Conservation (phyloP, 2,888 invertebrate species). For the Agonopterix heracliana region DNA sequence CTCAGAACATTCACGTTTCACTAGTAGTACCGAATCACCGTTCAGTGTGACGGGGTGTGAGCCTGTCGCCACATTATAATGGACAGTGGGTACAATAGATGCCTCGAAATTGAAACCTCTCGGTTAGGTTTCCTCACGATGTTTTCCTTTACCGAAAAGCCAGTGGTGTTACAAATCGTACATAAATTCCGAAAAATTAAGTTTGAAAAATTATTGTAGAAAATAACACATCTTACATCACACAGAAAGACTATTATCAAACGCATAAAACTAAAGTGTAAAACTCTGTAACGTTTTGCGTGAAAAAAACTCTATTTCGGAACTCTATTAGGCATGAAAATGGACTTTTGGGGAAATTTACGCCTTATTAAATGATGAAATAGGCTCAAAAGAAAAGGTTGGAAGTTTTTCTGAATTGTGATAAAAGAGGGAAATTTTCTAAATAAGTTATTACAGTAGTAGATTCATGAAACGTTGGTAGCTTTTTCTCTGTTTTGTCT, state of each 20-base stretch:
- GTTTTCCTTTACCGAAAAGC: no score
- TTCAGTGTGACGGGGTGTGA: no score
- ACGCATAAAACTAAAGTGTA: background rate
- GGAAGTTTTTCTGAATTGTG: conserved; percentile 30
- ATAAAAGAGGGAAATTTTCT: conserved; percentile 34
- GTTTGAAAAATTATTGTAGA: background rate
- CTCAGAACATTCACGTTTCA: no score
- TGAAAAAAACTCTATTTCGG: no score
- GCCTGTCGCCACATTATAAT: no score
- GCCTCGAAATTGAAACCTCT: no score
- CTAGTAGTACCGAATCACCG: no score
- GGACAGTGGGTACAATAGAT: no score
- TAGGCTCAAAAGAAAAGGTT: conserved; percentile 22
- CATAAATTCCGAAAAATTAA: no score
- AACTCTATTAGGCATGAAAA: no score
- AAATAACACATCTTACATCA: background rate
- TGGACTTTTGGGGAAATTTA: background rate
- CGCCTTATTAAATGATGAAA: background rate
- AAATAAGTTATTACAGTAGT: conserved; percentile 24
- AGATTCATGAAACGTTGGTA: conserved; percentile 31
- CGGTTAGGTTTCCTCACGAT: no score
- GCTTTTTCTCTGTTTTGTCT: conserved; percentile 52
- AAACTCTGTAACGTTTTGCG: background rate
- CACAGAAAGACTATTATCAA: background rate
- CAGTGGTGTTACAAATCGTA: no score